Base-by-base conservation (phyloP, 2,888 invertebrate genomes). In the Blastobasis adustella region DNA sequence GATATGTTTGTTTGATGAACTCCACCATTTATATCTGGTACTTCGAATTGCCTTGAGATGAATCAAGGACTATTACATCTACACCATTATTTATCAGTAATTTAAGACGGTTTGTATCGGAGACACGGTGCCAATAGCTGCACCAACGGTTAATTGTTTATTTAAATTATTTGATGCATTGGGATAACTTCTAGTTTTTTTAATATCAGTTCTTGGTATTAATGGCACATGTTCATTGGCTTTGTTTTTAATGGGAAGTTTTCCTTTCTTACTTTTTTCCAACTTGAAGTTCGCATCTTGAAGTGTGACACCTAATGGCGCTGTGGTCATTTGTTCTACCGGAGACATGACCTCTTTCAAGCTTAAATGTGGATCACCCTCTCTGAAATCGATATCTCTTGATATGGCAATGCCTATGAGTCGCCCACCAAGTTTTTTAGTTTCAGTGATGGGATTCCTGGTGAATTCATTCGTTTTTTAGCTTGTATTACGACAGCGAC, bases 321-420 rank as follows among this genome's bases (percentile, higher is more conserved):
- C 99, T 23, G 96, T 96, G 45, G 98, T 94, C 72, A 99, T 90
- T 67, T 96, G 92, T 40, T 95, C 93, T 53, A 94, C 87, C 51
- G 92, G 93, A 0, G 98, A 97, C 98, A 98, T 98, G 0, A 95
- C 93, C 61, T 90, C 90, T 65, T 92, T 92, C 37, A 96, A 79
- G 61, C 92, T 92, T 0, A 92, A 86, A 44, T 92, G 90, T 51
- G 91, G 90, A 60, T 92, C 91, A 37, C 91, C 89, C 62, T 92
- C 93, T 62, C 97, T 91, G 73, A 98, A 98, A 80, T 98, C 99
- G 63, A 99, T 96, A 79, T 99, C 99, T 60, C 99, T 91, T 6
- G 98, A 98, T 5, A 99, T 99, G 2, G 99, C 98, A 71, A 99
- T 98, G 43, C 99, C 99, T 45, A 98, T 90, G 6, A 99, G 89